Evolutionary conservation across 2,113 vertebrate genomes (phyloP).

Genomic region (Antechinus flavipes): DNA sequence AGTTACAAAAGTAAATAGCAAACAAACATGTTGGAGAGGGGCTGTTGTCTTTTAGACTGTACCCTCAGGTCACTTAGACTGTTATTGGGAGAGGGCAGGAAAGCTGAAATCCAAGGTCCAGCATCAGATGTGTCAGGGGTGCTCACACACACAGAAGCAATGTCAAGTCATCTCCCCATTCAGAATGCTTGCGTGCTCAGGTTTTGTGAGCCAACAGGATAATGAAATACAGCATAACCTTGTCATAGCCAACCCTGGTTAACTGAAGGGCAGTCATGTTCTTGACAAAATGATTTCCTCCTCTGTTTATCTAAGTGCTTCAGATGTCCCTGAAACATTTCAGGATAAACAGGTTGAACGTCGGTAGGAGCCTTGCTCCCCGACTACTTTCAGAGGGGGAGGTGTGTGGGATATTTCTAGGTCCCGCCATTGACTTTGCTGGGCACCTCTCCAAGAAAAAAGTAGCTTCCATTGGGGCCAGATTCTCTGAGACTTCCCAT

Average conservation of each 20-base stretch:
- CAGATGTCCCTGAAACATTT: conserved; percentile 42
- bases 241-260: conserved; percentile 34
- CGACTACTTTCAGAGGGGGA: conserved; percentile 41
- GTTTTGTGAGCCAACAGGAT: conserved; percentile 28
- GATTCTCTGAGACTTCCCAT: background rate
- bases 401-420: background rate
- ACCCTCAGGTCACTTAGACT: background rate
- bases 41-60: background rate
- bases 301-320: conserved; percentile 53
- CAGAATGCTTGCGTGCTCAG: conserved; percentile 22
- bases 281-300: conserved; percentile 54
- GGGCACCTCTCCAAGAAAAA: background rate
- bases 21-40: background rate
- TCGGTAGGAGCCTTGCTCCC: conserved; percentile 38
- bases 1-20: background rate
- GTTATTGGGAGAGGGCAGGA: background rate
- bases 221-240: conserved; percentile 28
- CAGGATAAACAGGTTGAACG: background rate
- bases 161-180: conserved; percentile 31
- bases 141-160: conserved; percentile 52
- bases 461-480: background rate
- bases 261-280: conserved; percentile 55
- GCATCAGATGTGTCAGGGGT: background rate
- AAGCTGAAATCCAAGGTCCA: background rate
- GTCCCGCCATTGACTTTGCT: background rate